Evolutionary conservation across 2,888 invertebrate species (phyloP).

Genomic region (Elysia crispata): DNA sequence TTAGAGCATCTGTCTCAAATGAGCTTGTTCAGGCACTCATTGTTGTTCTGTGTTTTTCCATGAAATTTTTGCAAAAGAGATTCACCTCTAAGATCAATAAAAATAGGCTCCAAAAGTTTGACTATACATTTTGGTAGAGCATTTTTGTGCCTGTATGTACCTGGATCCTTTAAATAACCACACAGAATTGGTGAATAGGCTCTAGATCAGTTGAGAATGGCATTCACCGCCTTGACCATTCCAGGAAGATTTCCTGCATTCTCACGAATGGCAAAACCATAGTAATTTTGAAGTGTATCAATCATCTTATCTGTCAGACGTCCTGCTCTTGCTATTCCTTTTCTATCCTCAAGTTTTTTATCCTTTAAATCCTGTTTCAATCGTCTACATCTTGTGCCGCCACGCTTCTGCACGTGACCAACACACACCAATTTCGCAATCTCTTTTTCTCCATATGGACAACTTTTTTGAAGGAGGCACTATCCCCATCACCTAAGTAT

Average conservation of each 20-base stretch:
- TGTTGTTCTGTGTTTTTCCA: too few relatives aligned
- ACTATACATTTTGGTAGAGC: neutral
- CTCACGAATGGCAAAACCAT: conserved; percentile 27
- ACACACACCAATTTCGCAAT: conserved; percentile 21
- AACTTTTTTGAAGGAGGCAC: conserved; percentile 16
- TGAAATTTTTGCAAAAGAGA: too few relatives aligned
- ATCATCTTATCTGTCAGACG: conserved; percentile 16
- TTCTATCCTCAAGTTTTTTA: conserved; percentile 1
- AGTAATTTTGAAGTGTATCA: conserved; percentile 11
- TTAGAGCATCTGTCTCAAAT: too few relatives aligned
- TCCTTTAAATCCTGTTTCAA: conserved; percentile 13
- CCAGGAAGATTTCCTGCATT: neutral
- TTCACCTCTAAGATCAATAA: neutral
- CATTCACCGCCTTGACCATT: conserved; percentile 20
- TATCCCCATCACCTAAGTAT: conserved; percentile 32
- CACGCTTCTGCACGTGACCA: conserved; percentile 30
- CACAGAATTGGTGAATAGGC: conserved; percentile 24
- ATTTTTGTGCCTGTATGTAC: neutral
- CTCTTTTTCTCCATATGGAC: neutral
- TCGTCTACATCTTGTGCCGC: neutral
- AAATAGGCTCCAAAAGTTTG: neutral
- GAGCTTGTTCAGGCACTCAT: too few relatives aligned
- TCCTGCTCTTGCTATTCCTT: neutral
- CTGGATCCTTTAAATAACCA: neutral
- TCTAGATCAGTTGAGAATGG: conserved; percentile 25